phyloP scores from a whole-genome alignment of 2,888 invertebrate species.

The Eilema sororculum region DNA sequence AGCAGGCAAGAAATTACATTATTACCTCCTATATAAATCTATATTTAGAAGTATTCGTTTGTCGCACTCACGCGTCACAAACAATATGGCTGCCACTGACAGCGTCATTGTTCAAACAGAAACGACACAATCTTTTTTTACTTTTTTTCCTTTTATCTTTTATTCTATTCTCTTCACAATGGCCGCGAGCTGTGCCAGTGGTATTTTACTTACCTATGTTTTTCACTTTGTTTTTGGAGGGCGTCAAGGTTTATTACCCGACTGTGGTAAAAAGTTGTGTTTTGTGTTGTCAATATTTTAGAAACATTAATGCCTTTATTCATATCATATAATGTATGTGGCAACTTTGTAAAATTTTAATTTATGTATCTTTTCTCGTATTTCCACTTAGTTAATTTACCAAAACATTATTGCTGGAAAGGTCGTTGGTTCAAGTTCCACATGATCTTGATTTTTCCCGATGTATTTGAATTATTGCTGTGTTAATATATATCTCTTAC shows the following conservation, averaged over 20 bases:
- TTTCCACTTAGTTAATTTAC: background rate
- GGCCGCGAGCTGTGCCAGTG: conserved; percentile 77
- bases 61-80: conserved; percentile 62
- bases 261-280: conserved; percentile 31
- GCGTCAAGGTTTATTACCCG: conserved; percentile 56
- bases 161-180: conserved; percentile 76
- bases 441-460: too few species aligned
- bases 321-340: background rate
- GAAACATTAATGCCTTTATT: conserved; percentile 1
- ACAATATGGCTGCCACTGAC: conserved; percentile 84
- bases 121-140: conserved; percentile 83
- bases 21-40: conserved; percentile 36
- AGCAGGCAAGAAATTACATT: conserved; percentile 30
- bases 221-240: conserved; percentile 71
- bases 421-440: too few species aligned
- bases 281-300: conserved; percentile 13
- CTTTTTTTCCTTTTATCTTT: conserved; percentile 74
- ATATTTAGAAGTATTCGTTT: conserved; percentile 51
- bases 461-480: too few species aligned
- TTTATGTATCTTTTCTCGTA: background rate
- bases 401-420: background rate
- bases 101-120: conserved; percentile 84
- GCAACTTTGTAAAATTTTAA: background rate
- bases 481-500: background rate
- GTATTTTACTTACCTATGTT: conserved; percentile 81